Evolutionary conservation across 2,888 invertebrate species (phyloP), one percentile per base, ranked within the genome.

Genomic region (Aphidoletes aphidimyza): DNA sequence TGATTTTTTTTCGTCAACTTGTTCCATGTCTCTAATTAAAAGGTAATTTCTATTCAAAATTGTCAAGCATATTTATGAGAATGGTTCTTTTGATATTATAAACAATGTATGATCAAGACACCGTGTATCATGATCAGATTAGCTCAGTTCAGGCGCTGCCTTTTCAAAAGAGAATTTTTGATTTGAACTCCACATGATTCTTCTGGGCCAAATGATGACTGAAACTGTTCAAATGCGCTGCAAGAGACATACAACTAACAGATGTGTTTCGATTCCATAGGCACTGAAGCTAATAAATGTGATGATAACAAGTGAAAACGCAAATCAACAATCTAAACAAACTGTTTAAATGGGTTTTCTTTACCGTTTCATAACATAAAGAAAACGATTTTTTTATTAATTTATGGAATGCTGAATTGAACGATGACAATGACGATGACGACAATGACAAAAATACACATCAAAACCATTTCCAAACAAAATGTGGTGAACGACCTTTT

Each of bases 11-110:
- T 30, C 69, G n/a, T n/a, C n/a, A n/a, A 69, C 69, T 69, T 69
- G 69, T 54, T n/a, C 14, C 69, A 69, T 69, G 30, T 3, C 3
- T 30, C 69, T 69, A 30, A 69, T 69, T 69, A 30, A 30, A 6
- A 9, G 69, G 69, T 69, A 69, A 69, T 69, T 69, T 69, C 69
- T 69, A 69, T 69, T 69, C 69, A 69, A n/a, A 69, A 69, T 69
- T 2, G 14, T 9, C 69, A 3, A 69, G 14, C 3, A 69, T 30
- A 69, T 69, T 69, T 69, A 69, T 69, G 69, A 30, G 30, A 30
- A 30, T 69, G 69, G 34, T 30, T 6, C 0, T 69, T 30, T 34
- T 30, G 30, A 69, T 69, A 11, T 2, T 14, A 30, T 34, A 34
- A 30, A 34, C 30, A 69, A 69, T 69, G 69, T 54, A 26, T 22